Evolutionary conservation across 2,797 vertebrate species (phyloP), one percentile per base, ranked within the genome.

Genomic region (Valencia hispanica): DNA sequence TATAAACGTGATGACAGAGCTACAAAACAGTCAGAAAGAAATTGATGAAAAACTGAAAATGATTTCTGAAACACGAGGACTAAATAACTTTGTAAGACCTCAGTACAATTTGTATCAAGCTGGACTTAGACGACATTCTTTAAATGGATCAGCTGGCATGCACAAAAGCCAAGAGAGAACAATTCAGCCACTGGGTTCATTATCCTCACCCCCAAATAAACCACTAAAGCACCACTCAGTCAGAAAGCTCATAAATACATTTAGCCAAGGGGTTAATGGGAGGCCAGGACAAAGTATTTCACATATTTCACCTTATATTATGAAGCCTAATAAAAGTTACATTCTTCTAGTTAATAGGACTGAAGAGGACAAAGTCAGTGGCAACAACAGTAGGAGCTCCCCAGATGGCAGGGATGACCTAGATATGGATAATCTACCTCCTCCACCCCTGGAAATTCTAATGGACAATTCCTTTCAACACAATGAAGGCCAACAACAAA

Each of bases 381-480:
- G 88, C 80, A 93, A 71, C 88, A 96, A 88, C 86, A 94, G 89
- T 84, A 88, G 94, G 92, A 88, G 86, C 79, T 89, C 93, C 91
- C 74, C 86, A 47, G 85, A 91, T 0, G 27, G 80, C 55, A 92
- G 77, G 81, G 92, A 95, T 72, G 86, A 92, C 76, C 59, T 93
- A 20, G 95, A 97, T 81, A 72, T 85, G 22, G 96, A 97, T 72
- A 94, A 85, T 61, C 92, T 99, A 18, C 98, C 98, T 27, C 97
- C 97, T 5, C 98, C 98, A 0, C 96, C 98, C 41, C 96, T 95
- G 55, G 98, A 99, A 90, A 94, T 99, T 87, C 91, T 99, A 77
- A 93, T 96, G 94, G 97, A 97, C 83, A 93, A 89, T 66, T 97
- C 95, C 1, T 97, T 95, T 59, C 89, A 95, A 36, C 82, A 83